Evolutionary conservation across 37 sponge, comb jelly and placozoan species (phyloP).

Genomic region (Cladorhizidae sp.): DNA sequence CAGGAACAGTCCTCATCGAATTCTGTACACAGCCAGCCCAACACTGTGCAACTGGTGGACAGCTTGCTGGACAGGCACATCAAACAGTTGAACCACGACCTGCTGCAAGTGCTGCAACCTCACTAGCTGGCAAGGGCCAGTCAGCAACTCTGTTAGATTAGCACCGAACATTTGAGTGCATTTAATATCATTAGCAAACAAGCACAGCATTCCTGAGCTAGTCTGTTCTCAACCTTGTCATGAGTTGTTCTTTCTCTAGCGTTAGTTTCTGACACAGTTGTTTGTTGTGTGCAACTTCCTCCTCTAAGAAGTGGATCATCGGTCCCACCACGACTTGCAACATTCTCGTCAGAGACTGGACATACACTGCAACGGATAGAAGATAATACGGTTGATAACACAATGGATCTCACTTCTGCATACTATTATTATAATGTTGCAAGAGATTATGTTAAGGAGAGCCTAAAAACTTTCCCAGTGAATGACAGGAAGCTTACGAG

Average conservation of each 20-base stretch:
- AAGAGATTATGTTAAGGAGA: too few relatives aligned
- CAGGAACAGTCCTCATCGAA: neutral
- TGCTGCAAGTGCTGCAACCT: neutral
- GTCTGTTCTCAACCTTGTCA: constrained; percentile 9
- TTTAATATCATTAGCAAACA: too few relatives aligned
- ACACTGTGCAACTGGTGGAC: neutral
- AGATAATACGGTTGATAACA: neutral
- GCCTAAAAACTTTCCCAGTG: too few relatives aligned
- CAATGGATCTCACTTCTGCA: neutral
- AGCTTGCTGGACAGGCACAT: too few relatives aligned
- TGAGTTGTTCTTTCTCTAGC: constrained; percentile 45
- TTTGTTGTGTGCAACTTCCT: constrained; percentile 50
- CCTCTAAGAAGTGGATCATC: constrained; percentile 60
- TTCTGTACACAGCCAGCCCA: neutral
- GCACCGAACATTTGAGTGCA: too few relatives aligned
- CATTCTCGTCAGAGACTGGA: constrained; percentile 65
- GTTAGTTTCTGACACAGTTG: constrained; percentile 12
- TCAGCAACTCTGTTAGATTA: too few relatives aligned
- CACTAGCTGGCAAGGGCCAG: neutral
- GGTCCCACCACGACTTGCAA: constrained; percentile 81
- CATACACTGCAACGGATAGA: constrained; percentile 56
- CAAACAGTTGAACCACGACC: neutral
- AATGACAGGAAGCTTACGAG: too few relatives aligned
- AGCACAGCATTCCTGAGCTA: too few relatives aligned
- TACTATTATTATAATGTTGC: too few relatives aligned